A percentile compares a stretch with the other conserved stretches of the same genome.
Evolutionary conservation across 2,888 invertebrate genomes (phyloP).

Genomic region (Lochmaea capreae): DNA sequence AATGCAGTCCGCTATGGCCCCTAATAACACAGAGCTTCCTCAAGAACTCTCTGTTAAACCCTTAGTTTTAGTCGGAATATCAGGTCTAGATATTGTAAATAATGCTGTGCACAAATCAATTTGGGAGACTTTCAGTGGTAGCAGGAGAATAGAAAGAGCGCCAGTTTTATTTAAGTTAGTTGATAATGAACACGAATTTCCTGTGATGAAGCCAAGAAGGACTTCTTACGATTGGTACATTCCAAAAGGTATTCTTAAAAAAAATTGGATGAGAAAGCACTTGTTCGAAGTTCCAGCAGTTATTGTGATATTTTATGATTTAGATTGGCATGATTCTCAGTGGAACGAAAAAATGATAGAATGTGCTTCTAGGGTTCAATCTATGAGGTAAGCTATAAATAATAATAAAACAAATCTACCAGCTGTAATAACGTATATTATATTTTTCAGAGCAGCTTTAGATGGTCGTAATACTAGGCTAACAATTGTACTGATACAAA

Average conservation of each 20-base stretch:
- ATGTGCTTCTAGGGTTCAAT: slow-evolving; percentile 90
- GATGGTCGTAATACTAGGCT: slow-evolving; percentile 81
- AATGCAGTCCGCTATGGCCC: slow-evolving; percentile 49
- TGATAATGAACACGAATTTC: slow-evolving; percentile 86
- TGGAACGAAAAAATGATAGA: slow-evolving; percentile 97
- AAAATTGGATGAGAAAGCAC: slow-evolving; percentile 96
- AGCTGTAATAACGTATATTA: background rate
- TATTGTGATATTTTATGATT: slow-evolving; percentile 93
- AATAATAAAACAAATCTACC: background rate
- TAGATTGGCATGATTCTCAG: slow-evolving; percentile 95
- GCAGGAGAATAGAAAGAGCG: slow-evolving; percentile 83
- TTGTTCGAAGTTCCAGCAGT: slow-evolving; percentile 90
- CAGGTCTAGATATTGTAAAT: slow-evolving; percentile 86
- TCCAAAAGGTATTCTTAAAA: slow-evolving; percentile 92
- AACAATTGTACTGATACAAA: slow-evolving; percentile 91
- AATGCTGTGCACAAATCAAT: slow-evolving; percentile 91
- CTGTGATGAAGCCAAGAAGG: slow-evolving; percentile 86
- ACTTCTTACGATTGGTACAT: slow-evolving; percentile 96
- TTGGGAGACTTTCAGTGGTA: slow-evolving; percentile 92
- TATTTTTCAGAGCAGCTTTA: slow-evolving; percentile 71
- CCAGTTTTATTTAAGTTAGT: slow-evolving; percentile 87
- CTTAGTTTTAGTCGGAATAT: slow-evolving; percentile 86
- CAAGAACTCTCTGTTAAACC: slow-evolving; percentile 86
- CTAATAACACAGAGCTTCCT: slow-evolving; percentile 71
- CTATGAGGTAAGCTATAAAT: slow-evolving; percentile 69